phyloP scores from a whole-genome alignment of 2,888 invertebrate genomes.

The Fragum whitleyi region DNA sequence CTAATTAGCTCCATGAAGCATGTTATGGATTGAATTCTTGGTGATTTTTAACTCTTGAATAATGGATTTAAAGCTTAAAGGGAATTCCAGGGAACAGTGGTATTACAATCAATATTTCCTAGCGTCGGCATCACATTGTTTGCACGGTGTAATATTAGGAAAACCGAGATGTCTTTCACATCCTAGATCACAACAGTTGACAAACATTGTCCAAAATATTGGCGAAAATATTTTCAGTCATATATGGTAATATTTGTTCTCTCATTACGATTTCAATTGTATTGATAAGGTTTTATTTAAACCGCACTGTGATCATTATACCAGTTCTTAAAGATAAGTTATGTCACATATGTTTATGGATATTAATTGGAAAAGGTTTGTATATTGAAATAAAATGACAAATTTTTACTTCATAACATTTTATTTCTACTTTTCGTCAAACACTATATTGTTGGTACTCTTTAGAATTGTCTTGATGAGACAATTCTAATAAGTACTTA shows the following conservation, averaged over 20 bases:
- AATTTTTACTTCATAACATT: too few relatives aligned
- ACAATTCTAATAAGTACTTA: too few relatives aligned
- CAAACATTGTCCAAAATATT: conserved; percentile 16
- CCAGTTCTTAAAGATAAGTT: too few relatives aligned
- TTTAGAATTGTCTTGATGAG: too few relatives aligned
- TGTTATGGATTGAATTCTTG: background rate
- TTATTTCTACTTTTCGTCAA: too few relatives aligned
- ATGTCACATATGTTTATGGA: too few relatives aligned
- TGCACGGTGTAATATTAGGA: conserved; percentile 29
- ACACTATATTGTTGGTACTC: too few relatives aligned
- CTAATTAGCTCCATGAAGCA: too few relatives aligned
- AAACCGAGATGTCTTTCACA: conserved; percentile 17
- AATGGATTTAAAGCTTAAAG: conserved; percentile 18
- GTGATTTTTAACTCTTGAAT: conserved; percentile 1
- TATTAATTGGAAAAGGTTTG: too few relatives aligned
- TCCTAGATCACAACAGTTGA: conserved; percentile 8
- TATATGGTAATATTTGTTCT: conserved; percentile 5
- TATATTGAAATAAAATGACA: too few relatives aligned
- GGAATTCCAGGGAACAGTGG: conserved; percentile 1
- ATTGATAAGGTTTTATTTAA: background rate
- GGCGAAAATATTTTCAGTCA: background rate
- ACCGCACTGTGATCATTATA: too few relatives aligned
- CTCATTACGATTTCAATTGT: background rate
- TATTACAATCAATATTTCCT: conserved; percentile 27
- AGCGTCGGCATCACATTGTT: conserved; percentile 20